Conservation (phyloP, 2,113 vertebrate genomes). For the Halcyon malimbica region DNA sequence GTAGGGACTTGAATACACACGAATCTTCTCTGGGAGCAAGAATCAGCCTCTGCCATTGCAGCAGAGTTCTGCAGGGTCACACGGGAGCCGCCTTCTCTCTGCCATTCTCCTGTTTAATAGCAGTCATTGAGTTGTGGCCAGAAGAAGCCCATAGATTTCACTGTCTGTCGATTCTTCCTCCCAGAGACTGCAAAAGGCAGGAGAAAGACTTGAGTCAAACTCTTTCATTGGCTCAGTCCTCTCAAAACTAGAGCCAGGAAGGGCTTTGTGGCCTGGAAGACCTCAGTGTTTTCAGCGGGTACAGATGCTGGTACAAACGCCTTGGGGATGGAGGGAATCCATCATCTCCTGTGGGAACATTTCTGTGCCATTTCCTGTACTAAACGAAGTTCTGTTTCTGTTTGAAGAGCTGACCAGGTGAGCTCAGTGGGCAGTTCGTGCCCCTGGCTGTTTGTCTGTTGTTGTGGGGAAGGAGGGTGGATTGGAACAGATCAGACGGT, state of each 20-base stretch:
- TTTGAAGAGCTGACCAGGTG: not conserved
- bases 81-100: fast-evolving
- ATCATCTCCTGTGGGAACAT: fast-evolving
- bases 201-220: not conserved
- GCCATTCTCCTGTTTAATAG: fast-evolving
- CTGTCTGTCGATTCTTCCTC: not conserved
- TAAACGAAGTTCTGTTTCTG: not conserved
- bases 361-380: fast-evolving
- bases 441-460: not conserved
- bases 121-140: not conserved
- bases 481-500: not conserved
- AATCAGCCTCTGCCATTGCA: not conserved
- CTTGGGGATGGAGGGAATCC: not conserved
- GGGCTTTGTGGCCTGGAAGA: not conserved
- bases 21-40: not conserved
- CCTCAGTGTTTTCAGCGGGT: not conserved
- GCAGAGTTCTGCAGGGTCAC: not conserved
- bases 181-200: not conserved
- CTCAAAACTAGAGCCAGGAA: not conserved
- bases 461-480: not conserved
- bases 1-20: not conserved
- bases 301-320: fast-evolving
- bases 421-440: not conserved
- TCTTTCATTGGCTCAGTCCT: not conserved
- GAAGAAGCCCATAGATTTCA: not conserved